These are phyloP conservation scores for Ectobius pallidus DNA, from an alignment of 2,888 invertebrate species.

Conservation along the genomic window DNA sequence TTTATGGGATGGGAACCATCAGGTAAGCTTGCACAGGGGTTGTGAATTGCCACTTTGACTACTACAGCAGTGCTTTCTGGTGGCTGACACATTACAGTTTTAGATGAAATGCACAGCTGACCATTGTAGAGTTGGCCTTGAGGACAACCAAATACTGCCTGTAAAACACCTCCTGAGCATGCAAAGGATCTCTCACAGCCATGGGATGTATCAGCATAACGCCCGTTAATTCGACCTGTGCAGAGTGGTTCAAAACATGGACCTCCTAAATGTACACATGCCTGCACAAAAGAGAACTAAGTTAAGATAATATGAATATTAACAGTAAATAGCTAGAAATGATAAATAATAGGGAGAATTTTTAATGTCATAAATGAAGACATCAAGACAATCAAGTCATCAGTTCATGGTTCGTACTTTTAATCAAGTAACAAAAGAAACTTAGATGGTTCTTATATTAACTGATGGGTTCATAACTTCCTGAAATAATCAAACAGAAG, in stretches of 20 bases:
- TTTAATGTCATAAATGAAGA: too few relatives aligned
- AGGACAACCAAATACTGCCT: slow-evolving; percentile 51
- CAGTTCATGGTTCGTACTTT: too few relatives aligned
- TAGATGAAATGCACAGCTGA: slow-evolving; percentile 38
- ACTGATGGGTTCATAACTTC: too few relatives aligned
- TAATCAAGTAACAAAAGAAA: too few relatives aligned
- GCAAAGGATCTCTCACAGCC: slow-evolving; percentile 60
- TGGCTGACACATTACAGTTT: slow-evolving; percentile 53
- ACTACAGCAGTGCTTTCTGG: slow-evolving; percentile 55
- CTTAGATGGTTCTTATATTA: too few relatives aligned
- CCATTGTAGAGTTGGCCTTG: slow-evolving; percentile 45
- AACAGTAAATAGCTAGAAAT: too few relatives aligned
- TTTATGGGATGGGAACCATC: slow-evolving; percentile 51
- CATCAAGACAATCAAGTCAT: too few relatives aligned
- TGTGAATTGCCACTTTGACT: slow-evolving; percentile 42
- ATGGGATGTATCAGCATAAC: slow-evolving; percentile 64
- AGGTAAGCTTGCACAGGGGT: slow-evolving; percentile 46
- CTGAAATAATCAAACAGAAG: too few relatives aligned
- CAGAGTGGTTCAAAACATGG: slow-evolving; percentile 66
- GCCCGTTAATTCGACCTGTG: slow-evolving; percentile 62
- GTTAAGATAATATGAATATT: too few relatives aligned
- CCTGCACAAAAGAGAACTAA: slow-evolving; percentile 42
- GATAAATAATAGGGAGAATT: not conserved
- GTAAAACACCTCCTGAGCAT: slow-evolving; percentile 59
- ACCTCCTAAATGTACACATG: slow-evolving; percentile 50